phyloP scores from a whole-genome alignment of 2,797 vertebrate species.

The Arnoldichthys spilopterus region DNA sequence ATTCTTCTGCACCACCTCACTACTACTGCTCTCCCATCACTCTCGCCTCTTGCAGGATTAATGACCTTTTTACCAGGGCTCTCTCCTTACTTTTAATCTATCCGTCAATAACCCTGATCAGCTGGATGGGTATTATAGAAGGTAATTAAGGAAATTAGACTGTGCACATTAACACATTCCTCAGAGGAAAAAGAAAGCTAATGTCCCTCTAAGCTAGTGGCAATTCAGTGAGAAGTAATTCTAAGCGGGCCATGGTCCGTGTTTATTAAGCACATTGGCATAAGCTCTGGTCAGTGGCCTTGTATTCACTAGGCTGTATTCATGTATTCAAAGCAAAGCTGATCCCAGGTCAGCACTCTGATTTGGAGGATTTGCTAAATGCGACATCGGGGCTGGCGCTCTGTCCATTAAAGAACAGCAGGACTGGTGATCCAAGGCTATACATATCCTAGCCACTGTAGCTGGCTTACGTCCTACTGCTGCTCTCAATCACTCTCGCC shows the following conservation, averaged over 20 bases:
- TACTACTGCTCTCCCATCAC: not conserved
- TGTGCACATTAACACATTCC: slow-evolving; percentile 41
- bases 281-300: slow-evolving; percentile 8
- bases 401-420: slow-evolving; percentile 2
- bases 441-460: not conserved
- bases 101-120: slow-evolving; percentile 55
- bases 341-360: not conserved
- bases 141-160: slow-evolving; percentile 55
- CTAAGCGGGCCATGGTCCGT: slow-evolving; percentile 6
- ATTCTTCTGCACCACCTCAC: slow-evolving; percentile 20
- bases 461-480: not conserved
- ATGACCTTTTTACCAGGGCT: slow-evolving; percentile 41
- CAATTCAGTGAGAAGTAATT: slow-evolving; percentile 21
- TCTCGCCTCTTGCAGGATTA: slow-evolving; percentile 35
- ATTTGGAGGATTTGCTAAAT: slow-evolving; percentile 9
- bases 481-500: slow-evolving; percentile 7
- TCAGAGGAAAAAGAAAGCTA: slow-evolving; percentile 10
- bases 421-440: not conserved
- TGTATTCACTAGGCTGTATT: slow-evolving; percentile 17
- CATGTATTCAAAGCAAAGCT: slow-evolving; percentile 24
- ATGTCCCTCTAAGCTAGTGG: slow-evolving; percentile 18
- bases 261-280: not conserved
- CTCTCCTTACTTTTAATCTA: slow-evolving; percentile 49
- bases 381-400: not conserved
- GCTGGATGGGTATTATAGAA: slow-evolving; percentile 49